Percentiles rank a stretch among this genome's conserved stretches.
phyloP scores from a whole-genome alignment of 1,140 invertebrate genomes.

The Lasaia peninsularis region DNA sequence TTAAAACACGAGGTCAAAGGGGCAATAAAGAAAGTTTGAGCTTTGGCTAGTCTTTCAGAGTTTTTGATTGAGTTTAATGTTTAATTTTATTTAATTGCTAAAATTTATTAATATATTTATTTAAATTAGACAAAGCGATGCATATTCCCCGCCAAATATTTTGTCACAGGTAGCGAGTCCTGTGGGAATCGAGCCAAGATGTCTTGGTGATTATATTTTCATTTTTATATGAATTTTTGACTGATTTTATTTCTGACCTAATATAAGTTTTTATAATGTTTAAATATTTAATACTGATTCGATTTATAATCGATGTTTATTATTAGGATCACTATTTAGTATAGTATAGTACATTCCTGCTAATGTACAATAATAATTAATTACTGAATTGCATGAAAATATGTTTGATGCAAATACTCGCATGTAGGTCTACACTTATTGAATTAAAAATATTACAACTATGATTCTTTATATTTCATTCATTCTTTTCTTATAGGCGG shows the following conservation, averaged over 20 bases:
- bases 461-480: neutral
- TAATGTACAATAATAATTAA: slow-evolving; percentile 57
- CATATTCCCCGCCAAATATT: neutral
- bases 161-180: neutral
- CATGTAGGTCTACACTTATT: slow-evolving; percentile 28
- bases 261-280: slow-evolving; percentile 15
- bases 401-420: slow-evolving; percentile 15
- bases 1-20: neutral
- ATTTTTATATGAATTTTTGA: slow-evolving; percentile 6
- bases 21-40: neutral
- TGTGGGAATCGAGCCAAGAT: neutral
- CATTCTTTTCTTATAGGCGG: no score
- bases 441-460: slow-evolving; percentile 10
- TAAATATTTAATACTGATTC: slow-evolving; percentile 13
- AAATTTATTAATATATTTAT: slow-evolving; percentile 6
- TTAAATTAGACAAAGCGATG: neutral
- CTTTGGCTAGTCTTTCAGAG: neutral
- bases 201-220: slow-evolving; percentile 1
- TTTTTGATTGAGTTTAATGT: slow-evolving; percentile 2
- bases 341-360: slow-evolving; percentile 69
- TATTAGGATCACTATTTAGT: slow-evolving; percentile 29
- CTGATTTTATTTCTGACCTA: slow-evolving; percentile 50
- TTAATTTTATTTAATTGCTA: slow-evolving; percentile 3
- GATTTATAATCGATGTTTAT: slow-evolving; percentile 11
- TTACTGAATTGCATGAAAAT: slow-evolving; percentile 23